A percentile compares a stretch with the other conserved stretches of the same genome.
Evolutionary conservation across 1,140 invertebrate species (phyloP).

Genomic region (Drosophila sp.): DNA sequence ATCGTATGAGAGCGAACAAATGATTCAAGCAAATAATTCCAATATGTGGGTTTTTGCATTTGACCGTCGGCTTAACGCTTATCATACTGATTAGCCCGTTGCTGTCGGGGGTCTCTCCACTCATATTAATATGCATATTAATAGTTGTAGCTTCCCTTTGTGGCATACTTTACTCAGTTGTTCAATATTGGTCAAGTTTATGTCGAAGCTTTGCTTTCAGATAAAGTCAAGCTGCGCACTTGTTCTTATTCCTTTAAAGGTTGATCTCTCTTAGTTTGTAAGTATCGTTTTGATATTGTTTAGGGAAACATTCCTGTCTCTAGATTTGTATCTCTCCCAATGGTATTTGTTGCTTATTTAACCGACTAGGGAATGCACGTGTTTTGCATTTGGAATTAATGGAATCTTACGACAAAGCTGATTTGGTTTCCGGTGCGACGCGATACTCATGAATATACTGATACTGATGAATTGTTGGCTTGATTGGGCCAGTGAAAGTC

Average conservation of each 20-base stretch:
- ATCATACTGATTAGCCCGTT: constrained; percentile 5
- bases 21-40: no score
- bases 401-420: constrained; percentile 39
- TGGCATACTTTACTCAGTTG: constrained; percentile 22
- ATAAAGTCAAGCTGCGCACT: constrained; percentile 45
- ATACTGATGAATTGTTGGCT: neutral
- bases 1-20: neutral
- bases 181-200: constrained; percentile 72
- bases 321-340: neutral
- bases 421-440: constrained; percentile 29
- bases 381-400: constrained; percentile 20
- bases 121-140: no score
- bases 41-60: neutral
- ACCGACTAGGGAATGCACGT: constrained; percentile 2
- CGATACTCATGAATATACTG: neutral
- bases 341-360: constrained; percentile 30
- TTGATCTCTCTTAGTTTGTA: no score
- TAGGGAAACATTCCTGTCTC: neutral
- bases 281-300: neutral
- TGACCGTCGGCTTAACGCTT: neutral
- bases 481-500: constrained; percentile 32
- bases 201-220: constrained; percentile 25
- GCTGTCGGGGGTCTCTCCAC: neutral
- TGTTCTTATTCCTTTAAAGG: constrained; percentile 30
- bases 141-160: constrained; percentile 18